Evolutionary conservation across 2,888 invertebrate genomes (phyloP).

Genomic region (Ichneumon xanthorius): DNA sequence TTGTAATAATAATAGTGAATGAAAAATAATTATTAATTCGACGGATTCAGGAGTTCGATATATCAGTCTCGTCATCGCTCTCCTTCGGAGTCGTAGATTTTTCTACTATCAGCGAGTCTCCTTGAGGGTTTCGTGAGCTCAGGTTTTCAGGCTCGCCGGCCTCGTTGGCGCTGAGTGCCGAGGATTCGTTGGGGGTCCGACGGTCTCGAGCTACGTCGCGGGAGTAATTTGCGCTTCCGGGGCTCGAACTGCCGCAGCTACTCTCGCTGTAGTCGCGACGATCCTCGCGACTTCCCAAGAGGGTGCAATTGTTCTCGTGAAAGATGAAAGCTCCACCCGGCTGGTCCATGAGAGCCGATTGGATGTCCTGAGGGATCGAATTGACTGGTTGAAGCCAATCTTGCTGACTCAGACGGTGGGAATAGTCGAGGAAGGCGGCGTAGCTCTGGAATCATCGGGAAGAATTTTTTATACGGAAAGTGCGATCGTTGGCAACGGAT

Average conservation of each 20-base stretch:
- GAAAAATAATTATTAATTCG: conserved; percentile 10
- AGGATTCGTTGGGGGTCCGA: conserved; percentile 6
- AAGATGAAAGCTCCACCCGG: conserved; percentile 62
- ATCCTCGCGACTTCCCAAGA: background rate
- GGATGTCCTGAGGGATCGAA: conserved; percentile 66
- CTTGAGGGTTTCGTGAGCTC: conserved; percentile 42
- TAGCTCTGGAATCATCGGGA: conserved; percentile 73
- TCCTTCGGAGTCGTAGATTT: conserved; percentile 30
- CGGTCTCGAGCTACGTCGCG: conserved; percentile 9
- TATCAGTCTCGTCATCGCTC: conserved; percentile 3
- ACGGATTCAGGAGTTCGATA: conserved; percentile 5
- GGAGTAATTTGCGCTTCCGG: conserved; percentile 36
- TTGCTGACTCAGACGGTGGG: conserved; percentile 71
- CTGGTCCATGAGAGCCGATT: conserved; percentile 70
- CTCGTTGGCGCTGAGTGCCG: conserved; percentile 4
- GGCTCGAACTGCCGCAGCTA: conserved; percentile 56
- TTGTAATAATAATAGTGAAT: too few relatives aligned
- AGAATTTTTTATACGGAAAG: background rate
- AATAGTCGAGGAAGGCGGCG: conserved; percentile 75
- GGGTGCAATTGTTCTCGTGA: conserved; percentile 56
- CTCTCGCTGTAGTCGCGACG: conserved; percentile 39
- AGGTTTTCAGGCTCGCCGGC: conserved; percentile 60
- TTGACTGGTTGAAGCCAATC: conserved; percentile 73
- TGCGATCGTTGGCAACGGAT: too few relatives aligned
- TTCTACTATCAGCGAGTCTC: conserved; percentile 12